Base-by-base conservation (phyloP, 2,113 vertebrate species). In the Polypterus bichir region DNA sequence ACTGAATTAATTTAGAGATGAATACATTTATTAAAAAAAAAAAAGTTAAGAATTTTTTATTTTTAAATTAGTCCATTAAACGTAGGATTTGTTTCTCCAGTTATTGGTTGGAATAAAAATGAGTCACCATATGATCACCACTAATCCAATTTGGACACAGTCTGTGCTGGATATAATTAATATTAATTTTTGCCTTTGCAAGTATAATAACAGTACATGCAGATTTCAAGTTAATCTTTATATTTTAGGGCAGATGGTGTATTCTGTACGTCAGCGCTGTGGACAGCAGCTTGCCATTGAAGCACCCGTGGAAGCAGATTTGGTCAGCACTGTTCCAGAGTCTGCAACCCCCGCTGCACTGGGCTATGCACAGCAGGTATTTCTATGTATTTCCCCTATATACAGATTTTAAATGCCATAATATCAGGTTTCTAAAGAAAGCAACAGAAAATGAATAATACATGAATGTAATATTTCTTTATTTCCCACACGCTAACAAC, bases 311-410 rank as follows among this genome's bases (percentile, higher is more conserved):
- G 89, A 94, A 55, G 94, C 89, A 9, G 96, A 99, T 61, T 72
- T 98, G 71, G 94, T 99, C 70, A 98, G 96, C 86, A 97, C 95
- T 1, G 96, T 99, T 61, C 96, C 96, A 0, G 96, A 99, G 74
- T 99, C 96, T 45, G 96, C 96, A 1, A 99, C 96, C 0, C 96
- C 96, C 5, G 95, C 96, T 65, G 95, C 96, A 46, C 87, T 99
- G 58, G 96, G 93, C 59, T 99, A 96, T 2, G 95, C 96, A 62
- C 74, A 84, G 69, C 87, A 91, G 92, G 96, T 98, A 70, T 53
- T 69, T 71, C 53, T 4, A n/a, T 6, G 51, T 8, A 27, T 2
- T 27, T 27, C 27, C 27, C 2, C 27, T 27, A 27, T 27, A 27
- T 27, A 27, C 7, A 6, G 53, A 54, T 9, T 27, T 54, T 10